These are phyloP conservation scores for Trichomalopsis sarcophagae DNA, from an alignment of 1,140 invertebrate genomes.

Conservation along the genomic window DNA sequence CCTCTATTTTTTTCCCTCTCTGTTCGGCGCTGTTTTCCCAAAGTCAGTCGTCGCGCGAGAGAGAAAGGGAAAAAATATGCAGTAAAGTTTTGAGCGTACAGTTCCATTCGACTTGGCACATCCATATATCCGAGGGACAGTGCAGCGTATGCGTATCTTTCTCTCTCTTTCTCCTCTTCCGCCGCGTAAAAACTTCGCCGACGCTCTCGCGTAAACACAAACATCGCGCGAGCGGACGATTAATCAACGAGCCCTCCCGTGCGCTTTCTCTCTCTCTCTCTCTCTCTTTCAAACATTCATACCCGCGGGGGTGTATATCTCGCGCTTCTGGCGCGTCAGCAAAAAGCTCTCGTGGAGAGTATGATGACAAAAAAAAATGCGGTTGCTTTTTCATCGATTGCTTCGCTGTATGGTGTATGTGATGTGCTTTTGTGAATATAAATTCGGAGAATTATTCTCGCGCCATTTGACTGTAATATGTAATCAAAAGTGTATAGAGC, in stretches of 20 bases:
- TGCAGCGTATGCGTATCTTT: too few species aligned
- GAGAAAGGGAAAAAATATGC: not conserved
- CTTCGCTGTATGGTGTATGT: too few species aligned
- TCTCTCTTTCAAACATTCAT: constrained; percentile 27
- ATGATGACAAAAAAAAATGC: not conserved
- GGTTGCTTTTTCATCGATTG: not conserved
- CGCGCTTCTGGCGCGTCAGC: not conserved
- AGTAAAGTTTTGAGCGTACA: not conserved
- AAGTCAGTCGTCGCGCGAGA: not conserved
- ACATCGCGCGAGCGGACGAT: constrained; percentile 35
- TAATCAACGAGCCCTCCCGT: constrained; percentile 12
- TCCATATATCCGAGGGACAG: too few species aligned
- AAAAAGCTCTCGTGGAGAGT: not conserved
- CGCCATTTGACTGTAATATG: not conserved
- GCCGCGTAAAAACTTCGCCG: not conserved
- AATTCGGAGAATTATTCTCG: too few species aligned
- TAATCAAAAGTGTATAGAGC: not conserved
- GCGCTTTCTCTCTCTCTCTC: not conserved
- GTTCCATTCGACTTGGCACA: not conserved
- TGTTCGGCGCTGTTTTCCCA: not conserved
- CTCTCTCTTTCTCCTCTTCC: not conserved
- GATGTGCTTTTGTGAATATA: too few species aligned
- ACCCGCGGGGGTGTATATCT: not conserved
- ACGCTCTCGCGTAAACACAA: not conserved
- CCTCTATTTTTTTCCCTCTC: not conserved